Evolutionary conservation across 2,888 invertebrate genomes (phyloP), one percentile per base, ranked within the genome.

Genomic region (Allophyes oxyacanthae): DNA sequence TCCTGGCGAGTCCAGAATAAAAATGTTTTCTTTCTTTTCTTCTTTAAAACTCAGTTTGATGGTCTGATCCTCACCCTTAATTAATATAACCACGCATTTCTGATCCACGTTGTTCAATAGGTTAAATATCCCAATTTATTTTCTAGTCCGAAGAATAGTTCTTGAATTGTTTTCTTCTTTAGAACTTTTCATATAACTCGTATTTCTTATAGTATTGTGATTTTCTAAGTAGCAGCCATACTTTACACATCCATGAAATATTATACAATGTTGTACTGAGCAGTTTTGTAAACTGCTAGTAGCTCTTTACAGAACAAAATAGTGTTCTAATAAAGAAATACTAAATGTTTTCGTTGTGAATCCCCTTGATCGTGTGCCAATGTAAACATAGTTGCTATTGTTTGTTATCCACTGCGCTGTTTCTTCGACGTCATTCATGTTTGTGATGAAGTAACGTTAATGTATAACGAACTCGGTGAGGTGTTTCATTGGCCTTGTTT

Each of bases 361-460:
- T 33, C 28, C 37, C 55, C 54, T 71, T 72, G 71, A 72, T 72
- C 67, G 41, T 46, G 44, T 61, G 71, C 71, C 71, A 72, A 72
- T 26, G 51, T 71, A 67, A 71, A 56, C 64, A 67, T 37, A 51
- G 38, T 38, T 38, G 57, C 37, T 58, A 53, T 61, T 71, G 67
- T 60, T 62, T 58, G 41, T 37, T 50, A 32, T 57, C 11, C 57
- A 66, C 54, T 58, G 60, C 32, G 30, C 26, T 44, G 38, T 50
- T 53, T 43, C 13, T 34, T 60, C 48, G 25, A 55, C 57, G 52
- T 48, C 50, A 54, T 42, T 41, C 14, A 38, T 59, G 48, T 63
- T 63, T 71, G 57, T 57, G 52, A 38, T 55, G 41, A 8, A 52
- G 33, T 40, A 41, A 25, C 28, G 30, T 40, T 52, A 34, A 67